These are phyloP conservation scores for Baronia brevicornis DNA, from an alignment of 2,888 invertebrate species.

Conservation along the genomic window DNA sequence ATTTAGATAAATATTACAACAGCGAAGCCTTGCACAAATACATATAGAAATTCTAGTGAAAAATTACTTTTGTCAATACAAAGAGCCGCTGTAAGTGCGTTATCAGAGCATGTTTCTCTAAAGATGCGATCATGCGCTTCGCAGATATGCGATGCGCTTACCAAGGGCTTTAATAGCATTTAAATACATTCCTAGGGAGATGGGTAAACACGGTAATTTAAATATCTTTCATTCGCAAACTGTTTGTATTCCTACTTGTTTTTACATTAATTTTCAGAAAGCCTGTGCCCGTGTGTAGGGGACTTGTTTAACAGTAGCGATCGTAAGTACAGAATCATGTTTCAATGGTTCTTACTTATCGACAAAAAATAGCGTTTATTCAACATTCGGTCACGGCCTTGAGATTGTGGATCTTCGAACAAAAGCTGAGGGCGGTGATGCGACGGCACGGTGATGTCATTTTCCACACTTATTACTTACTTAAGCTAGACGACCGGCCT, in stretches of 20 bases:
- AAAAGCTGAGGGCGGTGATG: constrained; percentile 20
- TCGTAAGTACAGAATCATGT: constrained; percentile 9
- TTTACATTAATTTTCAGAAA: constrained; percentile 6
- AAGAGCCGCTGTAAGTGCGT: neutral
- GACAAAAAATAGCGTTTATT: constrained; percentile 6
- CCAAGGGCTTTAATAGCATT: constrained; percentile 3
- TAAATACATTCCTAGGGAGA: constrained; percentile 4
- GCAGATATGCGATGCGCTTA: constrained; percentile 1
- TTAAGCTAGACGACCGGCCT: constrained; percentile 12
- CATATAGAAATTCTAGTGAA: constrained; percentile 5
- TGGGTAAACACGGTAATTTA: constrained; percentile 7
- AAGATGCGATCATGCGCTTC: neutral
- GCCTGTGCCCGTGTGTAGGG: neutral
- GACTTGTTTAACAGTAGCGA: neutral
- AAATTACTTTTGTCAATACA: constrained; percentile 4
- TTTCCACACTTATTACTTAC: constrained; percentile 18
- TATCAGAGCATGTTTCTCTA: constrained; percentile 3
- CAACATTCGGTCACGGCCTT: constrained; percentile 11
- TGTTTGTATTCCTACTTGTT: constrained; percentile 4
- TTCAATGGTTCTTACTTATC: constrained; percentile 1
- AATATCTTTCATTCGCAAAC: constrained; percentile 4
- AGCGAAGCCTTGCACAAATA: neutral
- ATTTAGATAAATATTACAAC: constrained; percentile 6
- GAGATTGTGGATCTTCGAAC: constrained; percentile 12
- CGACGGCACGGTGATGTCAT: constrained; percentile 25